Base-by-base conservation (phyloP, 2,797 vertebrate genomes). In the Girardinus metallicus region DNA sequence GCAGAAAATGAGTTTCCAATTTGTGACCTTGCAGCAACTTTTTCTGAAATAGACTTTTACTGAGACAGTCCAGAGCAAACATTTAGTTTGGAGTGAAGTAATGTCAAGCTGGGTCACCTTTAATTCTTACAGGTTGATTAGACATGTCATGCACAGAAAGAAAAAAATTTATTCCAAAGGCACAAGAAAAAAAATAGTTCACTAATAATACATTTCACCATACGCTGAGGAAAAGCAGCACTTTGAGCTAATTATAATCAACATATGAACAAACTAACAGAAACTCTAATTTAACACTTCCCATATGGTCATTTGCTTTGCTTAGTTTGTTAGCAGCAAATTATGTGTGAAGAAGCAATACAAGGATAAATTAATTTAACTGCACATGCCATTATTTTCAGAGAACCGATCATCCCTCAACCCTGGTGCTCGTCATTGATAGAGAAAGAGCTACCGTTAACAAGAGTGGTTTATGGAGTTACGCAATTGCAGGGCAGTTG, bases 101-200 rank as follows among this genome's bases (percentile, higher is more conserved):
- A 41, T 68, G 26, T 41, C 43, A 82, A 86, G 81, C 66, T 77
- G 51, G 68, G 78, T 80, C 87, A 80, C 74, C 46, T 75, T 39
- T 47, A 62, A 81, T 64, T 73, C 70, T 57, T 43, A 76, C 62
- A 34, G 39, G 77, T 39, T 34, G 21, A 72, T 78, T 18, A 29
- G 39, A 71, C 23, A 21, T 29, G 15, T n/a, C 11, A 43, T 23
- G 10, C 13, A 18, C 60, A 8, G 31, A 41, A 41, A 39, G 9
- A 66, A 39, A 66, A 66, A 39, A 66, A 13, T 21, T 43, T 5
- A 62, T n/a, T 72, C 12, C 46, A 39, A 55, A 70, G 29, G 11
- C 53, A 57, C 53, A 57, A 47, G 57, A 34, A 76, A 74, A 72
- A 43, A 31, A 11, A 23, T 21, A 47, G 53, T 12, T 31, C 5